Percentiles rank a stretch among this genome's conserved stretches.
Evolutionary conservation across 53 echinoderm and acorn worm genomes (phyloP).

Genomic region (Paracentrotus lividus): DNA sequence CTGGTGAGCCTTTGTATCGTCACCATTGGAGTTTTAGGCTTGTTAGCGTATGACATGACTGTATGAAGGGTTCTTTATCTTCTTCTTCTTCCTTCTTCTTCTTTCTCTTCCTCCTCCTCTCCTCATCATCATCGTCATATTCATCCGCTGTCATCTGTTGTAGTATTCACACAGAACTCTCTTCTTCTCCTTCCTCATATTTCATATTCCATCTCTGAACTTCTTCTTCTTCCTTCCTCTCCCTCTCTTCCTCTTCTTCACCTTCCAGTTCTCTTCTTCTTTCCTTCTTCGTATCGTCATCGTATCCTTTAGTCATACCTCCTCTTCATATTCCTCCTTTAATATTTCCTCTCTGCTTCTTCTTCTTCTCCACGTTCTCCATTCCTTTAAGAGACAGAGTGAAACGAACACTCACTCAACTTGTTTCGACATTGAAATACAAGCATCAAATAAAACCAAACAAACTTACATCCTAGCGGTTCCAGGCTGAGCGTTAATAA

Average conservation of each 20-base stretch:
- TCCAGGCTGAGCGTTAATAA: too few species aligned
- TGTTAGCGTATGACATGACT: conserved; percentile 78
- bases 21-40: conserved; percentile 87
- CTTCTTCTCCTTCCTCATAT: conserved; percentile 67
- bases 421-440: conserved; percentile 28
- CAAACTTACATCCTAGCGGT: conserved; percentile 52
- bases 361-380: conserved; percentile 60
- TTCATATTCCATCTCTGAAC: conserved; percentile 60
- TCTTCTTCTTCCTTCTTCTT: conserved; percentile 71
- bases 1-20: conserved; percentile 82
- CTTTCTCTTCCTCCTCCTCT: conserved; percentile 67
- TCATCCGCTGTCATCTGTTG: conserved; percentile 71
- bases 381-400: conserved; percentile 66
- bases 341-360: conserved; percentile 46
- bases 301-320: too few species aligned
- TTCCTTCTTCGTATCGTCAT: too few species aligned
- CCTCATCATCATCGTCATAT: conserved; percentile 70
- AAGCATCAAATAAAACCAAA: conserved; percentile 32
- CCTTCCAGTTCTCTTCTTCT: too few species aligned
- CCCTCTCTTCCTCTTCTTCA: background rate
- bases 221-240: background rate
- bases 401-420: conserved; percentile 46
- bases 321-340: conserved; percentile 32
- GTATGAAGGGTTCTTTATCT: conserved; percentile 66
- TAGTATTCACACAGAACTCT: conserved; percentile 65